Conservation (phyloP, 1,140 invertebrate species). For the Anthonomus grandis region DNA sequence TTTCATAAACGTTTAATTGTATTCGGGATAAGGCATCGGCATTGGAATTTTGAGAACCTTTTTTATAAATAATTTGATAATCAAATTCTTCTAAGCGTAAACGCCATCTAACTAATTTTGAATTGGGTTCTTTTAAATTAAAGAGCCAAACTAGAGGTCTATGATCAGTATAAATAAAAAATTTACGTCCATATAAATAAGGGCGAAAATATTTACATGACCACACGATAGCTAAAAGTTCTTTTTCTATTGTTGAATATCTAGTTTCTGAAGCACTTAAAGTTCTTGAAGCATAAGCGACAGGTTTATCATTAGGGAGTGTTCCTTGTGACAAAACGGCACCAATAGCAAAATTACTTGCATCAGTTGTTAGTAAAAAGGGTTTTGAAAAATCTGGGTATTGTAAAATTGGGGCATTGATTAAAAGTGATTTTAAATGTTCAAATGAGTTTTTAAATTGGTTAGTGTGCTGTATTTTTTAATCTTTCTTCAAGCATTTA, state of each 20-base stretch:
- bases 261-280: no score
- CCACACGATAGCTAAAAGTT: conserved; percentile 45
- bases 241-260: no score
- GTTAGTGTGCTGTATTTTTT: no score
- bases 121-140: conserved; percentile 46
- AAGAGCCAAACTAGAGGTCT: conserved; percentile 38
- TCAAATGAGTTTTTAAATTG: conserved; percentile 4
- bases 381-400: conserved; percentile 39
- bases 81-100: conserved; percentile 46
- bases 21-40: conserved; percentile 15
- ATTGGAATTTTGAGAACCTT: conserved; percentile 40
- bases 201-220: conserved; percentile 32
- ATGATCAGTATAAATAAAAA: conserved; percentile 30
- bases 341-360: no score
- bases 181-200: conserved; percentile 27
- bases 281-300: no score
- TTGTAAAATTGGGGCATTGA: no score
- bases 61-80: conserved; percentile 49
- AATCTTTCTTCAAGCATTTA: no score
- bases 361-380: conserved; percentile 44
- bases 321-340: conserved; percentile 20
- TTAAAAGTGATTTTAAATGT: conserved; percentile 16
- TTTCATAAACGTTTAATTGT: neutral
- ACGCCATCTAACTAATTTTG: conserved; percentile 49
- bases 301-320: conserved; percentile 28